Evolutionary conservation across 53 echinoderm and acorn worm genomes (phyloP).

Genomic region (Paracentrotus lividus): DNA sequence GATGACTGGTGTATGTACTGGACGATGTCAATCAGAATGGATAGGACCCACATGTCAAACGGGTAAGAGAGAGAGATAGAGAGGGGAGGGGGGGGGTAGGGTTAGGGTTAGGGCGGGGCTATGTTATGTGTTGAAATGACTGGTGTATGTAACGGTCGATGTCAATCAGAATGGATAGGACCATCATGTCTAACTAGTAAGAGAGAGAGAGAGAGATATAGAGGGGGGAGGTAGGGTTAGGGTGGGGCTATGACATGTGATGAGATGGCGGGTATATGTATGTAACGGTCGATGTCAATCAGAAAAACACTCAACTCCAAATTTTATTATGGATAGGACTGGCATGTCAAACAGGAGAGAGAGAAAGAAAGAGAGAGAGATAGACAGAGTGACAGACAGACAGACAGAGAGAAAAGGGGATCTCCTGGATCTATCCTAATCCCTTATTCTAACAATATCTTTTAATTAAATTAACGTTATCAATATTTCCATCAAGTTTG

Average conservation of each 20-base stretch:
- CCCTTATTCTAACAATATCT: no score
- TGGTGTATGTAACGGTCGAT: conserved; percentile 29
- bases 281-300: no score
- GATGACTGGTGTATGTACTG: conserved; percentile 34
- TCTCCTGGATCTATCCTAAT: no score
- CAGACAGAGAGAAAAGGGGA: no score
- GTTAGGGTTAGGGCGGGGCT: background rate
- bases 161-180: conserved; percentile 61
- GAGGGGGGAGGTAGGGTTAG: background rate
- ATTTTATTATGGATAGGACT: conserved; percentile 65
- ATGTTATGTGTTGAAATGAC: background rate
- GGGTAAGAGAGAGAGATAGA: conserved; percentile 1
- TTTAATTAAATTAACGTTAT: no score
- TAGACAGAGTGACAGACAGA: background rate
- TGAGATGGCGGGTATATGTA: no score
- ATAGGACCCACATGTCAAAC: conserved; percentile 64
- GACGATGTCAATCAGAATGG: conserved; percentile 54
- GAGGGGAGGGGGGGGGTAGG: background rate
- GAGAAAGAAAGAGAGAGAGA: background rate
- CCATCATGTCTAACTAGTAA: conserved; percentile 61
- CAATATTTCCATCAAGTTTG: no score
- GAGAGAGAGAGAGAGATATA: background rate
- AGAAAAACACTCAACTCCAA: no score
- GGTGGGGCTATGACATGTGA: no score
- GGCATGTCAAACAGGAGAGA: conserved; percentile 36